Evolutionary conservation across 2,113 vertebrate species (phyloP), one percentile per base, ranked within the genome.

Genomic region (Vombatus ursinus): DNA sequence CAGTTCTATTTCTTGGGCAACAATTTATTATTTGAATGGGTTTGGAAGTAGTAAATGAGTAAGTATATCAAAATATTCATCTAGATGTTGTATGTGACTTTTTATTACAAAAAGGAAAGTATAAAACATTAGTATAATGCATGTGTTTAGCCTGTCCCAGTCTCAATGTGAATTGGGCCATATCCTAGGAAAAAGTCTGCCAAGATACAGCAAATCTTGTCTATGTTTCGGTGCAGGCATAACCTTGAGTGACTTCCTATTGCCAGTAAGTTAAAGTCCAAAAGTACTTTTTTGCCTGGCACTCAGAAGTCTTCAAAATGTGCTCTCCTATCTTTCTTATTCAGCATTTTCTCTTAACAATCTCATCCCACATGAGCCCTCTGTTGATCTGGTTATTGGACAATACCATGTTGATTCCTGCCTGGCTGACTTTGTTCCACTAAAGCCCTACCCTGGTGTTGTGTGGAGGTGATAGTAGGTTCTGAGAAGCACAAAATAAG

Each of bases 31-130:
- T n/a, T 2, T 93, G 97, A 97, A 96, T 97, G 95, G 98, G 94
- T 90, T n/a, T 95, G 92, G 91, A 95, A 92, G 97, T 96, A 92
- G 96, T 96, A 54, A 97, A 95, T 90, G 93, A 97, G 68, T 95
- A 84, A 97, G 96, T 94, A 77, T 95, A 95, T 97, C 96, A 96
- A 97, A 97, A 95, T 97, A 95, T 96, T 97, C 96, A 90, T 97
- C 23, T 96, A 92, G 90, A 95, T 96, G 23, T 96, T 97, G 94
- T 96, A 98, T 97, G 90, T 93, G 94, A 94, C 91, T 91, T 68
- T 97, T 98, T 97, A 95, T 84, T 97, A 84, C 95, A 97, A 97
- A 44, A 96, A 96, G 97, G 98, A 97, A 97, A 97, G 97, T 95
- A 54, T 93, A 97, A 97, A 98, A 95, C 94, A 90, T 51, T 97